A percentile compares a stretch with the other conserved stretches of the same genome.
These are phyloP conservation scores for Sarcophaga bullata DNA, from an alignment of 1,140 invertebrate genomes.

Conservation along the genomic window DNA sequence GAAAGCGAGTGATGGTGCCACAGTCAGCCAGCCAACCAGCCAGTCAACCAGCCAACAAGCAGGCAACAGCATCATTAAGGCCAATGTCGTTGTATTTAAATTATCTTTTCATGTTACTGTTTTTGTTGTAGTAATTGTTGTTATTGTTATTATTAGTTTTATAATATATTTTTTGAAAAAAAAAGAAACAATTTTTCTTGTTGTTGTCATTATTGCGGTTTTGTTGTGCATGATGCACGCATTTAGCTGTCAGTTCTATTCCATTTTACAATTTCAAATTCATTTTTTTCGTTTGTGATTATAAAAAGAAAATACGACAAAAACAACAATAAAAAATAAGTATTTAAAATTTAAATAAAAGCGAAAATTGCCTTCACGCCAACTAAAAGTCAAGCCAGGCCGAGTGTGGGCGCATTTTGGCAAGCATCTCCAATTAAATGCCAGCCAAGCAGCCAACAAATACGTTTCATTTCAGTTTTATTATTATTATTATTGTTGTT, in stretches of 20 bases:
- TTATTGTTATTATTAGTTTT: conserved; percentile 17
- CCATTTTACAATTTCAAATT: conserved; percentile 39
- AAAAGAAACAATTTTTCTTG: neutral
- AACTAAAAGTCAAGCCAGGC: conserved; percentile 25
- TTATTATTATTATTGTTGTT: too few relatives aligned
- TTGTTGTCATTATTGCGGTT: neutral
- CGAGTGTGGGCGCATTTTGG: conserved; percentile 27
- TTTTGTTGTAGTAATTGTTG: conserved; percentile 25
- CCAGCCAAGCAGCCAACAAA: conserved; percentile 15
- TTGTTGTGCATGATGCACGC: conserved; percentile 28
- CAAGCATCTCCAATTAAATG: conserved; percentile 39
- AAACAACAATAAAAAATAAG: neutral
- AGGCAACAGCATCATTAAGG: conserved; percentile 37
- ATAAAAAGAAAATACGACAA: neutral
- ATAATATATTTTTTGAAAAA: conserved; percentile 10
- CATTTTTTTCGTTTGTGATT: neutral
- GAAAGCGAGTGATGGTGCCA: conserved; percentile 20
- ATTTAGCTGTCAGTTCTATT: conserved; percentile 35
- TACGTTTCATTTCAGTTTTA: conserved; percentile 2
- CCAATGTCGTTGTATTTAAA: conserved; percentile 41
- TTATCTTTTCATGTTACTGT: conserved; percentile 14
- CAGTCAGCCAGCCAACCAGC: neutral
- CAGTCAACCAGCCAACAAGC: neutral
- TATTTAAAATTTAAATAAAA: conserved; percentile 22
- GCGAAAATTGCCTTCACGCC: conserved; percentile 25